phyloP scores from a whole-genome alignment of 2,888 invertebrate genomes.

The Melanophora roralis region DNA sequence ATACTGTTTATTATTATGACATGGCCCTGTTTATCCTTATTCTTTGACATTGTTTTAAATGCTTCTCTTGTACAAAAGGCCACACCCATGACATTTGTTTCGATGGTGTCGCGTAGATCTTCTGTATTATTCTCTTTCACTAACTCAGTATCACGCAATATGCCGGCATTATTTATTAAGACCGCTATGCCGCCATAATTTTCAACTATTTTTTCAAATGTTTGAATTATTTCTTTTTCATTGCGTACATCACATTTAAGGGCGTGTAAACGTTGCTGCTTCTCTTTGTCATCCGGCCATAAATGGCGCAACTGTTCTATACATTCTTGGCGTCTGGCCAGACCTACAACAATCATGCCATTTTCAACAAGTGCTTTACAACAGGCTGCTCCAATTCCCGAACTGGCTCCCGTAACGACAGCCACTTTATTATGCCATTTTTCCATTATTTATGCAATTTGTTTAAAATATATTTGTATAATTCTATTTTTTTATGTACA shows the following conservation, averaged over 20 bases:
- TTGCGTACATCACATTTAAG: constrained; percentile 78
- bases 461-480: no score
- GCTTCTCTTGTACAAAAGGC: constrained; percentile 77
- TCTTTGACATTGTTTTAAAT: constrained; percentile 76
- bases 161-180: constrained; percentile 79
- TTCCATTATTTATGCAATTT: constrained; percentile 71
- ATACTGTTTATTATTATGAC: constrained; percentile 77
- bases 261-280: constrained; percentile 70
- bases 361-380: constrained; percentile 76
- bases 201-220: constrained; percentile 77
- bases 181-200: constrained; percentile 79
- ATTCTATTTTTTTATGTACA: no score
- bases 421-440: constrained; percentile 81
- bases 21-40: constrained; percentile 72
- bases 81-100: constrained; percentile 76
- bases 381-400: constrained; percentile 80
- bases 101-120: constrained; percentile 68
- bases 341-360: constrained; percentile 79
- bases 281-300: constrained; percentile 62
- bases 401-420: constrained; percentile 81
- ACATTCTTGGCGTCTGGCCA: constrained; percentile 75
- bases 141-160: constrained; percentile 45
- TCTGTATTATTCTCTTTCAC: constrained; percentile 54
- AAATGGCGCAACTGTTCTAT: constrained; percentile 64
- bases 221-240: constrained; percentile 78